A percentile compares a stretch with the other conserved stretches of the same genome.
These are phyloP conservation scores for Bradypodion pumilum DNA, from an alignment of 2,797 vertebrate genomes.

Conservation along the genomic window DNA sequence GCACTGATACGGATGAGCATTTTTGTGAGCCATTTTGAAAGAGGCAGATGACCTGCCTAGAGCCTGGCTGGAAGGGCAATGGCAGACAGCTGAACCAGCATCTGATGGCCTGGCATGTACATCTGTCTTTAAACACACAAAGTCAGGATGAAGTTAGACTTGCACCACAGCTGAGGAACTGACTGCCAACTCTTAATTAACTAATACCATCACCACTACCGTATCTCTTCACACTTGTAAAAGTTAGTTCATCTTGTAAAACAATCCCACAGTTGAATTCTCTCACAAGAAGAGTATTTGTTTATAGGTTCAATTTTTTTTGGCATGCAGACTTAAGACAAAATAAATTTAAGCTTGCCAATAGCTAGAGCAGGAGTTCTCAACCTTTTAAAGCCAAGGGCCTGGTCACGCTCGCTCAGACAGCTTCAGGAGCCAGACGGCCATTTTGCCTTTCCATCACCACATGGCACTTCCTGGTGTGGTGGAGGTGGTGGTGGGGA, in stretches of 20 bases:
- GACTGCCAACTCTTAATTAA: not conserved
- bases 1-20: not conserved
- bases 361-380: not conserved
- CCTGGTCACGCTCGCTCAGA: too few relatives aligned
- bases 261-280: not conserved
- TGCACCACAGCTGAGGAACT: slow-evolving; percentile 12
- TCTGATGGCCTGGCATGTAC: not conserved
- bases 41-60: not conserved
- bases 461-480: too few relatives aligned
- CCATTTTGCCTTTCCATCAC: too few relatives aligned
- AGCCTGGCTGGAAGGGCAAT: not conserved
- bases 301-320: not conserved
- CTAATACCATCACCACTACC: not conserved
- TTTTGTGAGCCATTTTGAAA: not conserved
- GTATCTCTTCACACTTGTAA: not conserved
- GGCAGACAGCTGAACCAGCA: slow-evolving; percentile 7
- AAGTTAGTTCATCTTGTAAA: not conserved
- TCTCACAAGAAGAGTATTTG: not conserved
- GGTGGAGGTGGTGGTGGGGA: too few relatives aligned
- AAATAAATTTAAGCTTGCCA: fast-evolving
- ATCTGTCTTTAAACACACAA: slow-evolving; percentile 8
- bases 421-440: too few relatives aligned
- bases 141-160: not conserved
- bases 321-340: not conserved
- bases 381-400: too few relatives aligned